Evolutionary conservation across 1,140 invertebrate species (phyloP).

Genomic region (Pararge aegeria): DNA sequence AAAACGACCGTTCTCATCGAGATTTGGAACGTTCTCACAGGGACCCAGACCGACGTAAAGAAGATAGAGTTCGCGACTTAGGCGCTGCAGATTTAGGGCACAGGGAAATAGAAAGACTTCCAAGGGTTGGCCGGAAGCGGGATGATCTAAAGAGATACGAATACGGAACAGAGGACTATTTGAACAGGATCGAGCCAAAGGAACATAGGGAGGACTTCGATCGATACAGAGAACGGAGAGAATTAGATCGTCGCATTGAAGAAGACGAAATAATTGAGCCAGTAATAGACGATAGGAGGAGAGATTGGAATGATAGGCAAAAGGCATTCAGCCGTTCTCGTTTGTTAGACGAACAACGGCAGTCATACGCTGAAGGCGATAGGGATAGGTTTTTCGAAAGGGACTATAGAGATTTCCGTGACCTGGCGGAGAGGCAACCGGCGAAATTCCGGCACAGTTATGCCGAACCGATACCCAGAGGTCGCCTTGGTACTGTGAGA

Average conservation of each 20-base stretch:
- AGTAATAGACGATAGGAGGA: conserved; percentile 66
- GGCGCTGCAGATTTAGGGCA: conserved; percentile 47
- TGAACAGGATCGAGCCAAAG: conserved; percentile 67
- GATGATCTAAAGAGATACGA: conserved; percentile 65
- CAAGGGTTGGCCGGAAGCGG: conserved; percentile 65
- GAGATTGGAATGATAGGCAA: conserved; percentile 69
- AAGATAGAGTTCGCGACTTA: conserved; percentile 55
- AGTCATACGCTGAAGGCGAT: conserved; percentile 63
- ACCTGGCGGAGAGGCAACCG: conserved; percentile 66
- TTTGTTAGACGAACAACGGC: conserved; percentile 66
- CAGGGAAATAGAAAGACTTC: conserved; percentile 65
- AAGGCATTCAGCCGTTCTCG: conserved; percentile 68
- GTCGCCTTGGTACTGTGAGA: conserved; percentile 72
- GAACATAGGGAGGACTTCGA: conserved; percentile 61
- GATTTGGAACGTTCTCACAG: conserved; percentile 64
- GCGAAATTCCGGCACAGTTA: conserved; percentile 76
- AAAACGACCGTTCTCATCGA: conserved; percentile 67
- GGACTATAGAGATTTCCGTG: conserved; percentile 67
- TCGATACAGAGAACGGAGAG: conserved; percentile 59
- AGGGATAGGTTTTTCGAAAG: conserved; percentile 70
- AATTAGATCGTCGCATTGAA: conserved; percentile 65
- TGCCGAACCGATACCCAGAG: conserved; percentile 72
- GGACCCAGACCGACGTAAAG: conserved; percentile 62
- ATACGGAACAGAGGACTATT: conserved; percentile 64
- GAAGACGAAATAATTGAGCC: conserved; percentile 75